These are phyloP conservation scores for Fragum fragum DNA, from an alignment of 2,888 invertebrate species.

Conservation along the genomic window DNA sequence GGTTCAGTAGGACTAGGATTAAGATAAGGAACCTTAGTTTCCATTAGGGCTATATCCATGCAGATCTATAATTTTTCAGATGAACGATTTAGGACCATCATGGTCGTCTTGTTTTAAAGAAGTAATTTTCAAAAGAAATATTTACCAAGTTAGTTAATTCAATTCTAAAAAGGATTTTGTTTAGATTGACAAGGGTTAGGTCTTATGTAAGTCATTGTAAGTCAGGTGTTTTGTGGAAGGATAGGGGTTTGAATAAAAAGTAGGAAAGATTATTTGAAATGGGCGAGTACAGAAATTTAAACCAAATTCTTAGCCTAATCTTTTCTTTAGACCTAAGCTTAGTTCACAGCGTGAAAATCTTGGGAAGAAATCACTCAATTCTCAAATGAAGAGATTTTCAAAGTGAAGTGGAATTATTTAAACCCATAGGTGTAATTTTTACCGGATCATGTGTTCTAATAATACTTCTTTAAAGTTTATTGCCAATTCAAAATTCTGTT, in stretches of 20 bases:
- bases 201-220: too few relatives aligned
- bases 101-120: too few relatives aligned
- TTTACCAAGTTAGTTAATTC: too few relatives aligned
- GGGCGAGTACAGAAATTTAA: neutral
- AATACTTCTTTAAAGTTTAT: constrained; percentile 22
- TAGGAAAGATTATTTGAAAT: too few relatives aligned
- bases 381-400: constrained; percentile 14
- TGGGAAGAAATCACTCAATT: constrained; percentile 13
- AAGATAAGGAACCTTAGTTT: too few relatives aligned
- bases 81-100: too few relatives aligned
- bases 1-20: too few relatives aligned
- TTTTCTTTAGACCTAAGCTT: constrained; percentile 16
- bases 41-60: too few relatives aligned
- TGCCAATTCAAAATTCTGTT: constrained; percentile 20
- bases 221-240: neutral
- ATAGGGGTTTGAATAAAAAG: neutral
- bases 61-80: too few relatives aligned
- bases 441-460: constrained; percentile 9
- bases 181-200: too few relatives aligned
- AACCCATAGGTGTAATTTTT: constrained; percentile 15
- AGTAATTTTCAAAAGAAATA: too few relatives aligned
- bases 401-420: constrained; percentile 29
- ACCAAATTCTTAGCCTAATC: constrained; percentile 5
- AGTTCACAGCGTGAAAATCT: constrained; percentile 12
- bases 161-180: too few relatives aligned